phyloP scores from a whole-genome alignment of 30 jellyfish, hydroid and myxozoan species.

The Cassiopea xamachana region DNA sequence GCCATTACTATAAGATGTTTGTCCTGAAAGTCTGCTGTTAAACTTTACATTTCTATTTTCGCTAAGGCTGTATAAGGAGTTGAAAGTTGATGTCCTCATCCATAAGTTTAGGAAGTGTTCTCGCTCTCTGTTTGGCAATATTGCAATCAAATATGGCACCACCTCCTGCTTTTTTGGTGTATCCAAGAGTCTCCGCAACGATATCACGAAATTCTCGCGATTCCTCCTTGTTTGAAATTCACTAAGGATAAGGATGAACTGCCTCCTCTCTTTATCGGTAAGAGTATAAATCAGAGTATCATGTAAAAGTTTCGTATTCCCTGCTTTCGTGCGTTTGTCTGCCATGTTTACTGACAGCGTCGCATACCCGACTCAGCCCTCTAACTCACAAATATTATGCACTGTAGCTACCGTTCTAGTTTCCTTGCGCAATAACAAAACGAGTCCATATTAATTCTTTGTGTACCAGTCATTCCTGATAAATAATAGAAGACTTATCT shows the following conservation, averaged over 20 bases:
- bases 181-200: slow-evolving; percentile 49
- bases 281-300: slow-evolving; percentile 56
- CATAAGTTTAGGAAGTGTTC: slow-evolving; percentile 71
- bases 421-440: slow-evolving; percentile 6
- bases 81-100: slow-evolving; percentile 72
- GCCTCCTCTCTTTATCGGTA: slow-evolving; percentile 45
- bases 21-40: neutral
- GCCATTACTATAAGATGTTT: neutral
- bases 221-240: slow-evolving; percentile 58
- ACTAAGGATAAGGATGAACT: slow-evolving; percentile 35
- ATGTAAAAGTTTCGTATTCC: slow-evolving; percentile 56
- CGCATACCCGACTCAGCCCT: neutral
- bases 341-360: slow-evolving; percentile 48
- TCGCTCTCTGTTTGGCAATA: slow-evolving; percentile 65
- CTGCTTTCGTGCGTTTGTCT: slow-evolving; percentile 51
- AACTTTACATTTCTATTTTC: neutral
- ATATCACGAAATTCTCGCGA: slow-evolving; percentile 55
- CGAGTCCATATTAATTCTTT: neutral
- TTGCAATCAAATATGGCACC: slow-evolving; percentile 59
- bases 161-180: slow-evolving; percentile 76
- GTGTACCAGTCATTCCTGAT: neutral
- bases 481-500: slow-evolving; percentile 5
- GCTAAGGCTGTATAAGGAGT: slow-evolving; percentile 30
- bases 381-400: neutral
- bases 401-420: neutral